Base-by-base conservation (phyloP, 2,888 invertebrate genomes). In the Encarsia formosa region DNA sequence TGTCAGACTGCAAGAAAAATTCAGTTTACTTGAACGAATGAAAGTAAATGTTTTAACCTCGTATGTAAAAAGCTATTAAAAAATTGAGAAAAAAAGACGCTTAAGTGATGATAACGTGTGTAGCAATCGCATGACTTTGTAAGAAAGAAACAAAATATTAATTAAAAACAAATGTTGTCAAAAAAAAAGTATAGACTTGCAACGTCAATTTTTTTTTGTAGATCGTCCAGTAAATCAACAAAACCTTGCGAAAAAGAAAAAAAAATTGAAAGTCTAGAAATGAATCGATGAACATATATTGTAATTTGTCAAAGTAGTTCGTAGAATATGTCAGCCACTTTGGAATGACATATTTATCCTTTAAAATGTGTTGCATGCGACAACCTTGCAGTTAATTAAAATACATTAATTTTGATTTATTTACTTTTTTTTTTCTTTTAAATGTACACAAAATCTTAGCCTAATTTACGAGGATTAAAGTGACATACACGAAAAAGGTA, bases 121-220 rank as follows among this genome's bases (percentile, higher is more conserved):
- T 32, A 32, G 20, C 41, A 44, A 46, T 35, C 42, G 34, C 40
- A 35, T 31, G 11, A 43, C 15, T 47, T 44, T 40, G 44, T 22
- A 34, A 45, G 19, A 26, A 16, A 45, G 44, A 41, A 52, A 45
- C 37, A 2, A n/a, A n/a, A n/a, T n/a, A n/a, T n/a, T n/a, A n/a
- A n/a, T n/a, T n/a, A n/a, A n/a, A n/a, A n/a, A n/a, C n/a, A n/a
- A n/a, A n/a, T n/a, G n/a, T n/a, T n/a, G n/a, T 18, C 39, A 49
- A 43, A 23, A 42, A 47, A 32, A 39, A 47, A 50, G 43, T 20
- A 49, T 43, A 43, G 26, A 56, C 39, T 49, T 50, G 46, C 44
- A 42, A 49, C 38, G 52, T 46, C 46, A 52, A 56, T 56, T 56
- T 49, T 56, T 56, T 49, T 51, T 47, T 20, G 43, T 52, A 49